A percentile compares a stretch with the other conserved stretches of the same genome.
Conservation (phyloP, 2,888 invertebrate genomes). For the Dinocampus coccinellae region DNA sequence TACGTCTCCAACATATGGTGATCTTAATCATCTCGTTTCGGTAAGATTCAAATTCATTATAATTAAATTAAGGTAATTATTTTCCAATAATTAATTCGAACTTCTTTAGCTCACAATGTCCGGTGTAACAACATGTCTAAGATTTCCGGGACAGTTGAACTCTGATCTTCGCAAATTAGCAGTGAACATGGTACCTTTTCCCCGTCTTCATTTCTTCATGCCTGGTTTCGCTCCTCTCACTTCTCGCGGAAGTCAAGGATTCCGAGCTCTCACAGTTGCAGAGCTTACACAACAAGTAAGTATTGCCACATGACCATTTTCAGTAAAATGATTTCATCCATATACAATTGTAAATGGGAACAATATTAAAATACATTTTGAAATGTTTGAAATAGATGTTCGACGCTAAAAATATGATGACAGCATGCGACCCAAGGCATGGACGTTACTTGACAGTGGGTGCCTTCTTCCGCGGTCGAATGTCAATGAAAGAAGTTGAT, state of each 20-base stretch:
- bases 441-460: conserved; percentile 81
- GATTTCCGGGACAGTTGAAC: conserved; percentile 95
- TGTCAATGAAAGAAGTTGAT: conserved; percentile 85
- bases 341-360: neutral
- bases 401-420: conserved; percentile 85
- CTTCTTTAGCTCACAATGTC: conserved; percentile 79
- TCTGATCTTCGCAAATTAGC: conserved; percentile 92
- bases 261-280: conserved; percentile 78
- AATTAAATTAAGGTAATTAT: neutral
- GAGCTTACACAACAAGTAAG: conserved; percentile 79
- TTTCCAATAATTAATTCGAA: neutral
- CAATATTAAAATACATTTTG: neutral
- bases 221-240: conserved; percentile 86
- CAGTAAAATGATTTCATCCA: too few species aligned
- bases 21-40: conserved; percentile 91
- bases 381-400: conserved; percentile 73
- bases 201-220: conserved; percentile 91
- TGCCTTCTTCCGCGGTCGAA: conserved; percentile 78
- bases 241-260: conserved; percentile 78
- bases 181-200: conserved; percentile 98
- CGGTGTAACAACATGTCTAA: conserved; percentile 89
- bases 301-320: neutral
- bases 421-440: conserved; percentile 80
- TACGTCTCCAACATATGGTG: conserved; percentile 91
- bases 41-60: conserved; percentile 49